Evolutionary conservation across 2,113 vertebrate species (phyloP).

Genomic region (Eclectus roratus): DNA sequence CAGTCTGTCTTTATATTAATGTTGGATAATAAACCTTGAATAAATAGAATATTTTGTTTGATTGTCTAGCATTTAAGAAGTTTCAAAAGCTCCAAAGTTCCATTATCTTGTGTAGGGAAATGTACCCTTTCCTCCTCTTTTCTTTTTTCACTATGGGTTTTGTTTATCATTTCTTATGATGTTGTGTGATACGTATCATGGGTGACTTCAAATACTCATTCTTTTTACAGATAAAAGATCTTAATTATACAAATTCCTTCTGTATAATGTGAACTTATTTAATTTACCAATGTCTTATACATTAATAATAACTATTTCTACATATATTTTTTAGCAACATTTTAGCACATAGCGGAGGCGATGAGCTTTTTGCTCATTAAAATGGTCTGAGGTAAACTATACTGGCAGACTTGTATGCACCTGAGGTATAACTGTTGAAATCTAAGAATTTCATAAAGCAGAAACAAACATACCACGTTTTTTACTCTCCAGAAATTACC

Average conservation of each 20-base stretch:
- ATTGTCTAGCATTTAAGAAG: background rate
- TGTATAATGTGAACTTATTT: background rate
- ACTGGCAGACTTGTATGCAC: background rate
- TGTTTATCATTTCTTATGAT: background rate
- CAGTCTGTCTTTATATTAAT: background rate
- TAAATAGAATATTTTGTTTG: background rate
- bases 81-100: background rate
- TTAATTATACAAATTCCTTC: background rate
- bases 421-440: background rate
- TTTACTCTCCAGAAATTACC: background rate
- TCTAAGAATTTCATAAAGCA: background rate
- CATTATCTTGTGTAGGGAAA: background rate
- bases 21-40: background rate
- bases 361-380: background rate
- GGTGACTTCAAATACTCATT: background rate
- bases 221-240: background rate
- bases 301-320: background rate
- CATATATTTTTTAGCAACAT: background rate
- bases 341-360: background rate
- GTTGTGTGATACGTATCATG: background rate
- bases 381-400: background rate
- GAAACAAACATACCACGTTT: background rate
- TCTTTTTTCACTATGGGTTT: background rate
- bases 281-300: background rate
- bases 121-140: background rate